These are phyloP conservation scores for Pyralis farinalis DNA, from an alignment of 2,888 invertebrate genomes.

Conservation along the genomic window DNA sequence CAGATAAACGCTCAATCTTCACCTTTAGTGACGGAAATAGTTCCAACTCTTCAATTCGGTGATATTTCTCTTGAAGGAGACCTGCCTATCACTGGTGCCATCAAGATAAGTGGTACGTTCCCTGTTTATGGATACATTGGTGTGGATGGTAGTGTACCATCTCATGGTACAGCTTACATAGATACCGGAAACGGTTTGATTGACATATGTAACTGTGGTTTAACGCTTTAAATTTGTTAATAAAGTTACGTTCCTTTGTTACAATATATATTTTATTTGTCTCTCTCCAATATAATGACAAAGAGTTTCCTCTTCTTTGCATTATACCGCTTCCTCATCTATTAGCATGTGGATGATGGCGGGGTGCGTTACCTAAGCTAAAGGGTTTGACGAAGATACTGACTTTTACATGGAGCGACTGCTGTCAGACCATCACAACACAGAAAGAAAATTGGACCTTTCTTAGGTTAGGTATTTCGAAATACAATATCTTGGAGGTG, in stretches of 20 bases:
- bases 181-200: slow-evolving; percentile 36
- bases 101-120: slow-evolving; percentile 57
- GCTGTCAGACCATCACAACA: too few relatives aligned
- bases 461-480: too few relatives aligned
- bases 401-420: too few relatives aligned
- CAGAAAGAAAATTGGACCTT: too few relatives aligned
- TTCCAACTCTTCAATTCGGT: slow-evolving; percentile 53
- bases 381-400: too few relatives aligned
- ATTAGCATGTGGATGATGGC: too few relatives aligned
- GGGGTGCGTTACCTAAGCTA: too few relatives aligned
- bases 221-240: slow-evolving; percentile 19
- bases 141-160: slow-evolving; percentile 53
- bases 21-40: slow-evolving; percentile 51
- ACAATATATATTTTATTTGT: slow-evolving; percentile 8
- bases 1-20: slow-evolving; percentile 34
- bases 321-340: too few relatives aligned
- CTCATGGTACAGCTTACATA: slow-evolving; percentile 49
- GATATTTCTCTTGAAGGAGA: slow-evolving; percentile 54
- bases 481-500: too few relatives aligned
- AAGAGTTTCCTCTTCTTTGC: too few relatives aligned
- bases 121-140: slow-evolving; percentile 60
- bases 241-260: slow-evolving; percentile 12
- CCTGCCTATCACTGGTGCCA: slow-evolving; percentile 54
- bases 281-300: too few relatives aligned
- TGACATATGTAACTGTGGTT: slow-evolving; percentile 11